Base-by-base conservation (phyloP, 2,797 vertebrate species). In the Sylvia borin region DNA sequence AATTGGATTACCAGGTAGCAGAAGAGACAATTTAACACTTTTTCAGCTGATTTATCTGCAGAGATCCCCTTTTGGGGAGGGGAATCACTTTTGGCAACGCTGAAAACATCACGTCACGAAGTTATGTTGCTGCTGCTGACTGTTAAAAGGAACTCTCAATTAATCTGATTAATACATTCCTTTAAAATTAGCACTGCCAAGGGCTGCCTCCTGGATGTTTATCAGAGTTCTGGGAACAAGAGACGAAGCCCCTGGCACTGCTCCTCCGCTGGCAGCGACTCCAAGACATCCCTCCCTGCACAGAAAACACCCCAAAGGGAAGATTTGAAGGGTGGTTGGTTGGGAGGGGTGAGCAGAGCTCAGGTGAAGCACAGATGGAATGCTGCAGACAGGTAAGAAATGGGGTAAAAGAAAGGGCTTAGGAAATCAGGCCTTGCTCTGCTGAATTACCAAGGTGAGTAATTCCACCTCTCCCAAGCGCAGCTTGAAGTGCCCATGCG, bases 1-100 rank as follows among this genome's bases (percentile, higher is more conserved):
- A 97, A 97, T 96, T 97, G 97, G 95, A 97, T 98, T 97, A 97
- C 95, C 97, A 97, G 95, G 90, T 85, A 95, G 91, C 90, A 91
- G 86, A 94, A 94, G 93, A 97, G 88, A 96, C 89, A 91, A 90
- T 95, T 96, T 94, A 95, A 93, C 89, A 64, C 84, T 91, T 97
- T 88, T 93, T 19, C 54, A n/a, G 74, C 87, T 86, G 89, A 88
- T 92, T 94, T 96, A 77, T 90, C 85, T 96, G 57, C 65, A 96
- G 96, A 96, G 90, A 91, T 47, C 84, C 81, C 57, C 29, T 78
- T 93, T 57, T 36, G 27, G 25, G 66, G 54, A 31, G 91, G 90
- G 25, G 60, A 34, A 45, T 16, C 70, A 27, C 92, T 97, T 85
- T 25, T 19, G 79, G 70, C 67, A 76, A 38, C 9, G 13, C 82